Evolutionary conservation across 2,888 invertebrate species (phyloP).

Genomic region (Zonitis immaculata): DNA sequence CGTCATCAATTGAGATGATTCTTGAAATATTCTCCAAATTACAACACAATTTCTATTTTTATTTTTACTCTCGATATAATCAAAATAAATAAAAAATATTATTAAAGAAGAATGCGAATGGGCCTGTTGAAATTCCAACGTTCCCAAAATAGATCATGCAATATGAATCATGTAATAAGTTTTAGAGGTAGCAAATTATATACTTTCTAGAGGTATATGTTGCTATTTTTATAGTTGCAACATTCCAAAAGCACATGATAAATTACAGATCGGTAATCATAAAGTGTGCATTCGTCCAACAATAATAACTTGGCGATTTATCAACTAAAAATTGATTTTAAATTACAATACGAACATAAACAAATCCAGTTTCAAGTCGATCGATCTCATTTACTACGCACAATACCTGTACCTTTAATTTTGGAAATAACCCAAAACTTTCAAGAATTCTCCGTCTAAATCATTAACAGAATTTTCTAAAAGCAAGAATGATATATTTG

Average conservation of each 20-base stretch:
- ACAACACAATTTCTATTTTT: neutral
- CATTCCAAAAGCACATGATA: neutral
- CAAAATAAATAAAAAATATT: neutral
- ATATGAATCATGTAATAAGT: conserved; percentile 6
- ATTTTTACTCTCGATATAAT: no score
- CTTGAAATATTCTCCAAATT: neutral
- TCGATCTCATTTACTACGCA: no score
- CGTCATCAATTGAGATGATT: neutral
- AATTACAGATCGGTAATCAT: neutral
- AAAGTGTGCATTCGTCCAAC: neutral
- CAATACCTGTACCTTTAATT: neutral
- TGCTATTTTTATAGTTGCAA: neutral
- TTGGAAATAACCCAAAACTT: neutral
- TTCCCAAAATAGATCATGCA: conserved; percentile 6
- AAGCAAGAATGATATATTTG: neutral
- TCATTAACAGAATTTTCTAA: neutral
- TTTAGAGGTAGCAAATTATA: neutral
- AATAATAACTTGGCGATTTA: neutral
- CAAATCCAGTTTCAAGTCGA: no score
- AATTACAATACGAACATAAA: no score
- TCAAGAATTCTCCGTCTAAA: neutral
- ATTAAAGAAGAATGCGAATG: neutral
- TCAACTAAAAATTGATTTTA: no score
- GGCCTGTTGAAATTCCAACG: conserved; percentile 4
- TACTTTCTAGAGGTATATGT: neutral